Evolutionary conservation across 1,140 invertebrate genomes (phyloP), one percentile per base, ranked within the genome.

Genomic region (Lasioglossum albipes): DNA sequence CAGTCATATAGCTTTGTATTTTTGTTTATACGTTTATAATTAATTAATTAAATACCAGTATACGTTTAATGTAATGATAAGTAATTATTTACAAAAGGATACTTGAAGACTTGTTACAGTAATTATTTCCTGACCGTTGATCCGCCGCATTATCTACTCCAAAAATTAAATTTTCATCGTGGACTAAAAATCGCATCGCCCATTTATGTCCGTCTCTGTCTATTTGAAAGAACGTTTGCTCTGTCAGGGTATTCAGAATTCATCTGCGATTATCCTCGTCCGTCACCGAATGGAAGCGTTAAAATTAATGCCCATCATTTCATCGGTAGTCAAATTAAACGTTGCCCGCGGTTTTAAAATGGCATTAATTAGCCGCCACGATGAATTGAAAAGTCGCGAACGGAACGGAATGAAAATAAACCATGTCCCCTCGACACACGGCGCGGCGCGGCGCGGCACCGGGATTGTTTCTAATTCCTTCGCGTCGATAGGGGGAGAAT

Each of bases 401-500:
- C 61, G 66, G 76, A 77, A 68, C 36, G 69, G 57, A 67, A 41
- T 59, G 70, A 74, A 82, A 65, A 78, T 73, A 49, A 72, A 68
- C n/a, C 71, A 41, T 36, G 42, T 31, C 69, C 27, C 59, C 45
- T 36, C 13, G 27, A 27, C 27, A 27, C 27, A 27, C 27, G 27
- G 27, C 27, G 27, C 27, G 66, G 10, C 45, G 18, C 45, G 9
- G 7, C 12, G 66, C 45, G 9, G 7, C 12, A 62, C 64, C 65
- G 49, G 76, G 81, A 86, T 88, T 85, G 86, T 84, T 88, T 88
- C 87, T 88, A 88, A 88, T 85, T 86, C 86, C 79, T 69, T 52
- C 74, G 69, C 66, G 78, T 69, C 79, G 80, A 84, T 79, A 49
- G 65, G 72, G 71, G 57, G 74, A 54, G 68, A 42, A 59, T 66